Evolutionary conservation across 1,140 invertebrate species (phyloP), one percentile per base, ranked within the genome.

Genomic region (Acromyrmex echinatior): DNA sequence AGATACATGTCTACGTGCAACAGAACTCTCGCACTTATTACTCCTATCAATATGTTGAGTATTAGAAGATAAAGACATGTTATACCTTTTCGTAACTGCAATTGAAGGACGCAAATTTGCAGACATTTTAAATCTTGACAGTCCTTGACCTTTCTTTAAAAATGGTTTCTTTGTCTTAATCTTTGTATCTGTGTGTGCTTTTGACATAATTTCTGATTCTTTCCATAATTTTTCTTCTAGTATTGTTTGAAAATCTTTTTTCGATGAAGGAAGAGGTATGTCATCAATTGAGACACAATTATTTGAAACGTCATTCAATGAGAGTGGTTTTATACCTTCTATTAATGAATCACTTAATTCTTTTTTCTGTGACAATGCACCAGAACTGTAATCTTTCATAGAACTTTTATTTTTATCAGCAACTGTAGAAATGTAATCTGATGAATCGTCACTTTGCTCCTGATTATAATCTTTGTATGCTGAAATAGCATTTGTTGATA

Each of bases 121-220:
- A 86, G 91, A 89, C 35, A 89, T 79, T 76, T 77, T 92, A 86
- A 93, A 96, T 86, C 95, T 92, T 0, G 91, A 91, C 16, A 96
- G 88, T 39, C 96, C 96, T 90, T 96, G 90, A 10, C 96, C 96
- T 93, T 95, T 96, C 80, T 87, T 95, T 39, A 96, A 87, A 88
- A 95, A 96, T 25, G 95, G 93, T 58, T 86, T 92, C 79, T 95
- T 95, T 25, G 87, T 53, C 35, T 86, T 88, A n/a, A 28, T 60
- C 9, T 21, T 31, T 28, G 1, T 62, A 68, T 85, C 77, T 21
- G 39, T 21, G 28, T 63, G 91, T 25, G 62, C 49, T 45, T 31
- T 84, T 63, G 18, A 21, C 35, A 51, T 31, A 62, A 31, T 49
- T 73, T 91, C 90, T 21, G 73, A 81, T 3, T 94, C 92, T 80